Evolutionary conservation across 1,140 invertebrate genomes (phyloP), one percentile per base, ranked within the genome.

Genomic region (Heliconius hewitsoni): DNA sequence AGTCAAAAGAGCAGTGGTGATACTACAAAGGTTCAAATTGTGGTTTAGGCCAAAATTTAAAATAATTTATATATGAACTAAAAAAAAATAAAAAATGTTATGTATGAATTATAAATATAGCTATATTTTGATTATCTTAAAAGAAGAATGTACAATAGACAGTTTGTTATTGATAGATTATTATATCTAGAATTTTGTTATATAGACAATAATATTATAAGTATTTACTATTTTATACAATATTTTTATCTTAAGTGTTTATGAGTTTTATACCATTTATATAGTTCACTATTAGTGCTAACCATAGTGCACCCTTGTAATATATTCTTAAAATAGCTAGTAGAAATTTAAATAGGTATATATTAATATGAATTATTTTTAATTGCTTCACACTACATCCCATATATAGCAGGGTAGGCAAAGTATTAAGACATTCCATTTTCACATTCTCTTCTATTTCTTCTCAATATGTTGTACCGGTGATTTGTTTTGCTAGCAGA

Each of bases 1-100:
- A 90, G 81, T 78, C 83, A 89, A 77, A 91, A 91, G 83, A 93
- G 91, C 90, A 86, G 87, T 83, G 92, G 92, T 74, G 92, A 94
- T 77, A 90, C 90, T 79, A 80, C 84, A 39, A 93, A 94, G 92
- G 92, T 94, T 88, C 75, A 76, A 81, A 77, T 57, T 72, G n/a
- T 72, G 16, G 23, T 16, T 66, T 66, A 66, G 27, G 30, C 27
- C 23, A 57, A 9, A 57, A 57, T 3, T 23, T 23, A 9, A 23
- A 11, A 23, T 57, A 23, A 23, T 57, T n/a, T 23, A 57, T 23
- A 1, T 57, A 23, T 57, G 0, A 57, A n/a, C 2, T 57, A 9
- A 57, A 8, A 57, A 30, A 57, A 6, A 11, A 23, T 9, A 1
- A 19, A 23, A 57, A n/a, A 57, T 57, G 0, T 57, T 57, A 0